Evolutionary conservation across 1,140 invertebrate species (phyloP).

Genomic region (Rhizoglyphus robini): DNA sequence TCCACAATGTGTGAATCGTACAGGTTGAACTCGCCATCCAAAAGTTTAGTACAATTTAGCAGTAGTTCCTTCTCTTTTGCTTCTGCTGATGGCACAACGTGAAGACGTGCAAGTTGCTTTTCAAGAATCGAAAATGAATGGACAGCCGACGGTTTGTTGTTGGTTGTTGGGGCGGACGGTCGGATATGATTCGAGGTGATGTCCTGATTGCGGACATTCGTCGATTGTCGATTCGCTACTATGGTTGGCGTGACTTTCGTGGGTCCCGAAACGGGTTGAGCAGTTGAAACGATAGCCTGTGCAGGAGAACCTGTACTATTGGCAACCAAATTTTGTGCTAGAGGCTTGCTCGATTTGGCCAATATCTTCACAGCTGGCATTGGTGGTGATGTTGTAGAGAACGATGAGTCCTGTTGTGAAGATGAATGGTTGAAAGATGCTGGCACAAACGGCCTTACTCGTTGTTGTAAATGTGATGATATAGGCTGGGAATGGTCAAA

Average conservation of each 20-base stretch:
- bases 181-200: too few relatives aligned
- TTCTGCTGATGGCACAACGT: not conserved
- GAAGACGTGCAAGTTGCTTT: not conserved
- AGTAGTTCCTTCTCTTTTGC: not conserved
- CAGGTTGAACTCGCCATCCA: not conserved
- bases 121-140: not conserved
- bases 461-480: not conserved
- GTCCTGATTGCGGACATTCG: not conserved
- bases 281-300: not conserved
- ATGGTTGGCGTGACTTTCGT: not conserved
- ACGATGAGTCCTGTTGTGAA: too few relatives aligned
- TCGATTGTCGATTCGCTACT: not conserved
- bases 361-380: constrained; percentile 6
- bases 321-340: not conserved
- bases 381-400: not conserved
- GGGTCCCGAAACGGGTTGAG: not conserved
- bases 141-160: not conserved
- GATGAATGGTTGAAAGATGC: not conserved
- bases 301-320: not conserved
- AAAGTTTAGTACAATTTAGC: not conserved
- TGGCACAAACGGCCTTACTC: not conserved
- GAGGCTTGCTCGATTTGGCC: not conserved
- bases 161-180: too few relatives aligned
- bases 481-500: not conserved
- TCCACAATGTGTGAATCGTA: not conserved